A percentile compares a stretch with the other conserved stretches of the same genome.
These are phyloP conservation scores for Numenius arquata DNA, from an alignment of 2,113 vertebrate genomes.

Conservation along the genomic window DNA sequence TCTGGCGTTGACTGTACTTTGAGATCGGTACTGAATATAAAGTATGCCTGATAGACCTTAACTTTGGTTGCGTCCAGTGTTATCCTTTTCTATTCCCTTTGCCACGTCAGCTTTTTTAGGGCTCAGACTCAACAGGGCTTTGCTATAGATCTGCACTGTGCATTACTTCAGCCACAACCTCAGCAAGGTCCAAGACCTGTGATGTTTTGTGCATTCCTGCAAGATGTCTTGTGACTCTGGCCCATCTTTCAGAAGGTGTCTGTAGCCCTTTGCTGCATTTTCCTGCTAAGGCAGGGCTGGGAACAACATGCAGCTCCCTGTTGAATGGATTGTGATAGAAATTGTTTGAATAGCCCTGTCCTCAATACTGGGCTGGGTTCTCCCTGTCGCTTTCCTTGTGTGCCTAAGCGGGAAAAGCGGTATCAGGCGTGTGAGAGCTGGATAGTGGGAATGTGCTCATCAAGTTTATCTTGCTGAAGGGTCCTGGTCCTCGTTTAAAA, in stretches of 20 bases:
- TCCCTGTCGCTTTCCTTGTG: background rate
- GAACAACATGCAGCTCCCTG: background rate
- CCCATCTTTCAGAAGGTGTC: background rate
- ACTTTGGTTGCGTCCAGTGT: background rate
- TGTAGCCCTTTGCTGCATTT: background rate
- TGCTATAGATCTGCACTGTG: background rate
- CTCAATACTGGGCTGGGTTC: background rate
- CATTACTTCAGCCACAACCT: background rate
- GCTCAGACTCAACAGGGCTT: background rate
- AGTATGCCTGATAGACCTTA: background rate
- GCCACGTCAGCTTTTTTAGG: background rate
- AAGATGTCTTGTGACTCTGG: slow-evolving; percentile 30
- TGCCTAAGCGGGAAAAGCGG: background rate
- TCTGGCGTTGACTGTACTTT: background rate
- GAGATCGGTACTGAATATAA: background rate
- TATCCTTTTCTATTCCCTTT: background rate
- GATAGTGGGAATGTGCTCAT: background rate
- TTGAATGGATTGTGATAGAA: background rate
- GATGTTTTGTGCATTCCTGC: slow-evolving; percentile 57
- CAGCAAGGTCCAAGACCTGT: slow-evolving; percentile 33
- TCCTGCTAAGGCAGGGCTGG: background rate
- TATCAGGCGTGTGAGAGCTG: background rate
- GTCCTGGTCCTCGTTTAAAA: background rate
- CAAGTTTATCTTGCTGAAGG: background rate
- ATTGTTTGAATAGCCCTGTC: background rate